Conservation (phyloP, 2,888 invertebrate genomes). For the Leptinotarsa haldemani region DNA sequence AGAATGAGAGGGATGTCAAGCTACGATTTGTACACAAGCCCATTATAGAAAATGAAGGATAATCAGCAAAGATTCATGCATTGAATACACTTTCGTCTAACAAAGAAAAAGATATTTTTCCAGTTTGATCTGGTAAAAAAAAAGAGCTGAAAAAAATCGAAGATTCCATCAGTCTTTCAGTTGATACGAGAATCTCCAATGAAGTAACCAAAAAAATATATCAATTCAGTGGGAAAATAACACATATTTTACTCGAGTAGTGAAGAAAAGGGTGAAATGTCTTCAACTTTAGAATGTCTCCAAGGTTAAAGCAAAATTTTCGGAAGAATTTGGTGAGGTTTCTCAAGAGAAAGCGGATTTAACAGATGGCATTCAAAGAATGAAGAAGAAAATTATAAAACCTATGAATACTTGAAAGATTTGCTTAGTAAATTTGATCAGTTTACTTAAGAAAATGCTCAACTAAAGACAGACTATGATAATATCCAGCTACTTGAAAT, state of each 20-base stretch:
- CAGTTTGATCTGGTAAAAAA: constrained; percentile 2
- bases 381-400: constrained; percentile 36
- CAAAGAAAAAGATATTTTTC: constrained; percentile 25
- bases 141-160: constrained; percentile 37
- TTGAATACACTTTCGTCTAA: constrained; percentile 30
- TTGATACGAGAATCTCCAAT: constrained; percentile 27
- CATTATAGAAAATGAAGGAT: background rate
- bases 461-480: constrained; percentile 25
- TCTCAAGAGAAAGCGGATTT: constrained; percentile 38
- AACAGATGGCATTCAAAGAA: constrained; percentile 30
- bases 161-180: constrained; percentile 19
- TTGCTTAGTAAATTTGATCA: constrained; percentile 27
- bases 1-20: too few species aligned
- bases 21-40: background rate
- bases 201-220: background rate
- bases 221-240: background rate
- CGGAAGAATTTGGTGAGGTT: constrained; percentile 39
- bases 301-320: constrained; percentile 41
- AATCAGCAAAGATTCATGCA: constrained; percentile 21
- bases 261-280: constrained; percentile 36
- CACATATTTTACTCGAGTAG: constrained; percentile 18
- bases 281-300: constrained; percentile 39
- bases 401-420: constrained; percentile 33
- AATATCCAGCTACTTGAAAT: constrained; percentile 33
- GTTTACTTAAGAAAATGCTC: constrained; percentile 32